Evolutionary conservation across 2,888 invertebrate genomes (phyloP).

Genomic region (Diogma glabrata): DNA sequence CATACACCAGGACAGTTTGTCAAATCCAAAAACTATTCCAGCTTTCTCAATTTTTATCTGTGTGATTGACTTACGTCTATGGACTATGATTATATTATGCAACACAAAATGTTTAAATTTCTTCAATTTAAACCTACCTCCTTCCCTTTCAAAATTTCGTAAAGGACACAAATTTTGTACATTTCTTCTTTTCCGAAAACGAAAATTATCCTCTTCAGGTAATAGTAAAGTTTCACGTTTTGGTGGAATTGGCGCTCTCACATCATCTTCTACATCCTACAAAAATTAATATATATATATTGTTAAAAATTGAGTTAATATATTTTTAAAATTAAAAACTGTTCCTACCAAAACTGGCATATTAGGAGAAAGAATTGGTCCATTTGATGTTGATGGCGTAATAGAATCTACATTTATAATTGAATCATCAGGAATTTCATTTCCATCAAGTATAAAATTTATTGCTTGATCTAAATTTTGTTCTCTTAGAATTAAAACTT

Average conservation of each 20-base stretch:
- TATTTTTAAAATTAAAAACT: too few species aligned
- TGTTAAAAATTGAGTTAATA: too few species aligned
- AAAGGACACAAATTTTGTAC: conserved; percentile 29
- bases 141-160: conserved; percentile 34
- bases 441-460: conserved; percentile 15
- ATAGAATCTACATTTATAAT: conserved; percentile 8
- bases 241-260: conserved; percentile 34
- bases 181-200: conserved; percentile 26
- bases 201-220: conserved; percentile 35
- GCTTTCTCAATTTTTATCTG: too few species aligned
- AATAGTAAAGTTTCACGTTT: conserved; percentile 32
- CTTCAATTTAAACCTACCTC: too few species aligned
- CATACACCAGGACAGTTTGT: too few species aligned
- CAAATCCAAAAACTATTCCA: too few species aligned
- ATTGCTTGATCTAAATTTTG: conserved; percentile 16
- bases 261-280: conserved; percentile 23
- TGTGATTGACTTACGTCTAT: too few species aligned
- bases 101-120: neutral
- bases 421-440: neutral
- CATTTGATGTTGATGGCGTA: neutral
- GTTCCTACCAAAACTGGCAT: conserved; percentile 4
- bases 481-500: conserved; percentile 13
- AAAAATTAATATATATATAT: too few species aligned
- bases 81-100: neutral
- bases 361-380: neutral